These are phyloP conservation scores for Thalassarche chlororhynchos DNA, from an alignment of 2,113 vertebrate species.

Conservation along the genomic window DNA sequence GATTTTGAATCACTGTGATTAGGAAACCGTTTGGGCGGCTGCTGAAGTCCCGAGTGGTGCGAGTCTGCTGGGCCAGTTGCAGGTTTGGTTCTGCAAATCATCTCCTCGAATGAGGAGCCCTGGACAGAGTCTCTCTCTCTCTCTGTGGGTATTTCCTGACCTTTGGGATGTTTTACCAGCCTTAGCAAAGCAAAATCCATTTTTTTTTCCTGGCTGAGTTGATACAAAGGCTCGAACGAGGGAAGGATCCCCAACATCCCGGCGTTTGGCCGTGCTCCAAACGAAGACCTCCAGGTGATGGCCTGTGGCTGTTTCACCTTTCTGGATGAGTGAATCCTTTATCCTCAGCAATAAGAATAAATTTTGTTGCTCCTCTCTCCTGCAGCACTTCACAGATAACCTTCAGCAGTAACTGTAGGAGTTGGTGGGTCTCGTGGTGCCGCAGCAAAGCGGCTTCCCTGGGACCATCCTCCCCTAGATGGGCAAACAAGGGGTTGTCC, in stretches of 20 bases:
- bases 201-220: neutral
- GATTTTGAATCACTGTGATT: rapidly evolving
- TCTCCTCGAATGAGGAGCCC: rapidly evolving
- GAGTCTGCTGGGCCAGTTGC: rapidly evolving
- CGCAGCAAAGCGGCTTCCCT: neutral
- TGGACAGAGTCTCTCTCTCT: neutral
- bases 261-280: neutral
- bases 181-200: neutral
- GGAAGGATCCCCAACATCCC: neutral
- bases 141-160: neutral
- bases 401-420: neutral
- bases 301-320: neutral
- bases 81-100: neutral
- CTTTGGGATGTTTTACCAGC: neutral
- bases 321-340: neutral
- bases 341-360: neutral
- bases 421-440: neutral
- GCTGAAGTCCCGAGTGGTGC: neutral
- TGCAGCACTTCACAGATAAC: neutral
- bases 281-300: neutral
- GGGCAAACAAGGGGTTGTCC: neutral
- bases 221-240: neutral
- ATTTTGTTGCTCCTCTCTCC: neutral
- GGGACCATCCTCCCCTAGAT: neutral
- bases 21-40: rapidly evolving